A percentile compares a stretch with the other conserved stretches of the same genome.
phyloP scores from a whole-genome alignment of 2,888 invertebrate species.

The Nemurella pictetii region DNA sequence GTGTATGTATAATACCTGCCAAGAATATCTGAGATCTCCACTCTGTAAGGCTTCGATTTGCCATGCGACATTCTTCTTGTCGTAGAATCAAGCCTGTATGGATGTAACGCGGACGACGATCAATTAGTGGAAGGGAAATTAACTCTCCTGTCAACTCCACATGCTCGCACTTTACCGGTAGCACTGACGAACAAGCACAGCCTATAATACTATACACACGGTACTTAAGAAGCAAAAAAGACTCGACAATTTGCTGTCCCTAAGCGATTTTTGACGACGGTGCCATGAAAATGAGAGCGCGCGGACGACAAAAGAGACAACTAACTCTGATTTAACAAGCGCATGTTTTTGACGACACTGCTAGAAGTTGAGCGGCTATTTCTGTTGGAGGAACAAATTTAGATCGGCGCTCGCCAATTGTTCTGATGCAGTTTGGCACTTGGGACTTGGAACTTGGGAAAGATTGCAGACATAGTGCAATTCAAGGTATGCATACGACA shows the following conservation, averaged over 20 bases:
- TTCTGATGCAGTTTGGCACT: conserved; percentile 8
- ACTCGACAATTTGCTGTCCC: background rate
- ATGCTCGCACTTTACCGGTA: background rate
- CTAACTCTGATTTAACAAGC: background rate
- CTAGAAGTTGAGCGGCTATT: background rate
- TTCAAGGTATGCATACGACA: background rate
- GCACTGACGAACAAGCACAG: background rate
- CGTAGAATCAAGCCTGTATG: background rate
- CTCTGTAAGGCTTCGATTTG: background rate
- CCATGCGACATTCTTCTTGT: background rate
- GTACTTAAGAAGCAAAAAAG: background rate
- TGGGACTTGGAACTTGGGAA: no score
- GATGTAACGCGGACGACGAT: background rate
- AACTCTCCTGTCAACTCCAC: background rate
- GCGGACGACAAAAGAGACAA: background rate
- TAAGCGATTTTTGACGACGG: background rate
- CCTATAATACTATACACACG: no score
- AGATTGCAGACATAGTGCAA: background rate
- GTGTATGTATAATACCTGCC: conserved; percentile 7
- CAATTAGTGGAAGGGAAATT: background rate
- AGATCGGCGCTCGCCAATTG: background rate
- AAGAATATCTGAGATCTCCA: background rate
- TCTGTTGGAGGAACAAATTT: background rate
- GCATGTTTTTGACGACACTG: background rate
- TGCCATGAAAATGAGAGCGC: background rate